Evolutionary conservation across 2,888 invertebrate species (phyloP), one percentile per base, ranked within the genome.

Genomic region (Oeneis ivallda): DNA sequence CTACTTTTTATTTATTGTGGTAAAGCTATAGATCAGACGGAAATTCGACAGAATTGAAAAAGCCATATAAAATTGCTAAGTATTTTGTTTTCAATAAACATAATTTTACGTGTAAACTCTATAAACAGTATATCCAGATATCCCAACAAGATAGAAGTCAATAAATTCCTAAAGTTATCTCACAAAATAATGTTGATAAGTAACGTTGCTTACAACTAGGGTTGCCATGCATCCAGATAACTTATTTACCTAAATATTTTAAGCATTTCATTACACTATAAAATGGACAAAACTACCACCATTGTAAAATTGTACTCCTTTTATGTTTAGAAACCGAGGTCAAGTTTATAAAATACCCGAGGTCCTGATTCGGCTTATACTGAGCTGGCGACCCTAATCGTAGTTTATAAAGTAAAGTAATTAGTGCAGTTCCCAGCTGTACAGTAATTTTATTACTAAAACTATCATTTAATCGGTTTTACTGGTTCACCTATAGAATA

Each of bases 401-500:
- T 39, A 37, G 59, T 47, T 37, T 59, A 32, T 32, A 8, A 68
- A 53, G 60, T 37, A 41, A 59, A 57, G 60, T 58, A 63, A 63
- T 49, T 39, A 67, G 67, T 71, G 68, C 66, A 67, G 47, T 49
- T 67, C 58, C 26, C 65, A 68, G 64, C 71, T 72, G 74, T 74
- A 74, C 74, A 74, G 68, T 52, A 66, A 39, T 70, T 70, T 41
- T 64, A 65, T 71, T 57, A 66, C 66, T 66, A 70, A 53, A 53
- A 65, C 68, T 70, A 72, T 67, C 17, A 47, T 49, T 47, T 59
- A 59, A 49, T 49, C 47, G 15, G 37, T 50, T 41, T 61, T 67
- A 70, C 59, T 67, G 65, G 66, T 67, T 65, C 65, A 81, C 49
- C 65, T 67, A 76, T 76, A 78, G 71, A 72, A 73, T 74, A 77